Percentiles rank a stretch among this genome's conserved stretches.
phyloP scores from a whole-genome alignment of 2,888 invertebrate genomes.

The Ecliptopera silaceata region DNA sequence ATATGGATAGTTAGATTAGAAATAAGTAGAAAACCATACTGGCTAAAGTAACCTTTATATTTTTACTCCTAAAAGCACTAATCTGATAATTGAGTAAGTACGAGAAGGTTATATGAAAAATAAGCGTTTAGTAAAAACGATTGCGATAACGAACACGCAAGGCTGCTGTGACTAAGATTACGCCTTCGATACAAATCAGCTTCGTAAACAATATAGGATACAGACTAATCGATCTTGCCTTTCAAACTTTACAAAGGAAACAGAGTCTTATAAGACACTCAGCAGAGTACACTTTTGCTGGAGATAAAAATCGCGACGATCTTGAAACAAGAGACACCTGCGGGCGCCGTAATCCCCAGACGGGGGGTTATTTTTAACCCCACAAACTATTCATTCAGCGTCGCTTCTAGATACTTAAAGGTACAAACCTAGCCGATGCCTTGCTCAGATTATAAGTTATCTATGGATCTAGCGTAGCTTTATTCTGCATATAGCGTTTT shows the following conservation, averaged over 20 bases:
- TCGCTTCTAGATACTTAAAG: conserved; percentile 42
- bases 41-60: too few relatives aligned
- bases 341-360: conserved; percentile 57
- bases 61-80: not conserved
- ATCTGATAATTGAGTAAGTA: not conserved
- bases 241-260: conserved; percentile 34
- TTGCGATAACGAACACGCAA: conserved; percentile 18
- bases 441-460: conserved; percentile 47
- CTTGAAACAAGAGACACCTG: conserved; percentile 59
- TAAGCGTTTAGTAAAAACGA: conserved; percentile 16
- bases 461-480: conserved; percentile 44
- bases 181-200: conserved; percentile 63
- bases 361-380: conserved; percentile 64
- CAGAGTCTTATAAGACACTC: conserved; percentile 32
- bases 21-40: too few relatives aligned
- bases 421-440: conserved; percentile 50
- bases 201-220: conserved; percentile 62
- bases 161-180: conserved; percentile 52
- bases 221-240: conserved; percentile 58
- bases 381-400: conserved; percentile 28
- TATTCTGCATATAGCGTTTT: conserved; percentile 30
- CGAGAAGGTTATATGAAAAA: not conserved
- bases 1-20: too few relatives aligned
- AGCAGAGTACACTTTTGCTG: conserved; percentile 42
- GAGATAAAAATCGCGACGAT: conserved; percentile 36